Evolutionary conservation across 2,888 invertebrate genomes (phyloP).

Genomic region (Dynastes hyllus): DNA sequence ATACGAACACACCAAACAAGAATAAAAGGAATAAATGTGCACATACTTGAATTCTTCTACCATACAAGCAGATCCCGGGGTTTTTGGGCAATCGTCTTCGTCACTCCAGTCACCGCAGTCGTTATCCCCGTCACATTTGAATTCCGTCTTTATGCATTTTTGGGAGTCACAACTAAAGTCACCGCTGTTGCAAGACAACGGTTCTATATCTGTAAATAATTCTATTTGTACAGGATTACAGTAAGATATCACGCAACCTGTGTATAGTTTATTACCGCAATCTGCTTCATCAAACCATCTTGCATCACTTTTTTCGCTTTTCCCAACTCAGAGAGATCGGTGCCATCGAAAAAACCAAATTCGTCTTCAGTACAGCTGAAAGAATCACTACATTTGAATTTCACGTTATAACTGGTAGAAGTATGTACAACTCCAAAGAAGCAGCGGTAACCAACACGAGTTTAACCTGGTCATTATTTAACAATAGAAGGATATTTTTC

Average conservation of each 20-base stretch:
- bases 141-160: constrained; percentile 83
- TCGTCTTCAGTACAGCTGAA: constrained; percentile 82
- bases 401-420: too few relatives aligned
- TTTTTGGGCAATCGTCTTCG: constrained; percentile 84
- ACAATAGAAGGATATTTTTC: too few relatives aligned
- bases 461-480: too few relatives aligned
- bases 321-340: constrained; percentile 82
- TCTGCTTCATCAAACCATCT: constrained; percentile 84
- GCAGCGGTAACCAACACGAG: too few relatives aligned
- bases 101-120: constrained; percentile 93
- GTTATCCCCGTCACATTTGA: constrained; percentile 89
- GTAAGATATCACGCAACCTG: neutral
- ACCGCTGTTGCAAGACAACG: constrained; percentile 80
- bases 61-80: constrained; percentile 76
- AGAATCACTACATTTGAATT: neutral
- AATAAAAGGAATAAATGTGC: neutral
- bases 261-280: constrained; percentile 74
- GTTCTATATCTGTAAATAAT: constrained; percentile 67
- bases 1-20: too few relatives aligned
- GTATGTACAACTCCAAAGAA: too few relatives aligned
- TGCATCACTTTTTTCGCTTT: constrained; percentile 84
- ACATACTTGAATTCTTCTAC: constrained; percentile 82
- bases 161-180: constrained; percentile 83
- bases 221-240: constrained; percentile 68
- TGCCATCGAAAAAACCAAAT: constrained; percentile 82